A percentile compares a stretch with the other conserved stretches of the same genome.
Conservation (phyloP, 2,113 vertebrate species). For the Alouatta palliata region DNA sequence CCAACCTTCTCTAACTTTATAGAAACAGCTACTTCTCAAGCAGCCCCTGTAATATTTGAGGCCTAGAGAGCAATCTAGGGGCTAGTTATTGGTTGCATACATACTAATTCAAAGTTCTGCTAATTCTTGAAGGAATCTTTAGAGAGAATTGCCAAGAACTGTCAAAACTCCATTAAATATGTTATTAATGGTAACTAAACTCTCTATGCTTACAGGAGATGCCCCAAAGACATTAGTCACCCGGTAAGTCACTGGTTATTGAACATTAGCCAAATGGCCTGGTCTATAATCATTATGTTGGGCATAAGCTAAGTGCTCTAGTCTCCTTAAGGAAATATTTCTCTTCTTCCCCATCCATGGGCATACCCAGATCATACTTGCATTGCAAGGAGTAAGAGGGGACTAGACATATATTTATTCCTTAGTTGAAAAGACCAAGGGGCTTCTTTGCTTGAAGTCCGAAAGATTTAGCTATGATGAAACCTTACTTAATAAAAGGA, state of each 20-base stretch:
- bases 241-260: slow-evolving; percentile 25
- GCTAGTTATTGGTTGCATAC: neutral
- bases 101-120: neutral
- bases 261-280: neutral
- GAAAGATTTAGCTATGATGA: slow-evolving; percentile 46
- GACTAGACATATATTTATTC: neutral
- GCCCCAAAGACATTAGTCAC: slow-evolving; percentile 7
- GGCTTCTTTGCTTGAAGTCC: neutral
- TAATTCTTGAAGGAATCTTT: slow-evolving; percentile 25
- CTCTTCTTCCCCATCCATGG: neutral
- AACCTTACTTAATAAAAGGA: slow-evolving; percentile 43
- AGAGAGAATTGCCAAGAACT: slow-evolving; percentile 14
- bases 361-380: neutral
- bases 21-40: neutral
- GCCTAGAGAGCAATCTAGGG: neutral
- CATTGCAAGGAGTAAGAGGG: neutral
- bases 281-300: neutral
- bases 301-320: neutral
- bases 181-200: slow-evolving; percentile 9
- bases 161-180: slow-evolving; percentile 24
- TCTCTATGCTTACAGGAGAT: neutral
- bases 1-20: neutral
- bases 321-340: neutral
- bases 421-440: slow-evolving; percentile 40
- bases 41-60: neutral